Base-by-base conservation (phyloP, 2,888 invertebrate species). In the Liodrosophila aerea region DNA sequence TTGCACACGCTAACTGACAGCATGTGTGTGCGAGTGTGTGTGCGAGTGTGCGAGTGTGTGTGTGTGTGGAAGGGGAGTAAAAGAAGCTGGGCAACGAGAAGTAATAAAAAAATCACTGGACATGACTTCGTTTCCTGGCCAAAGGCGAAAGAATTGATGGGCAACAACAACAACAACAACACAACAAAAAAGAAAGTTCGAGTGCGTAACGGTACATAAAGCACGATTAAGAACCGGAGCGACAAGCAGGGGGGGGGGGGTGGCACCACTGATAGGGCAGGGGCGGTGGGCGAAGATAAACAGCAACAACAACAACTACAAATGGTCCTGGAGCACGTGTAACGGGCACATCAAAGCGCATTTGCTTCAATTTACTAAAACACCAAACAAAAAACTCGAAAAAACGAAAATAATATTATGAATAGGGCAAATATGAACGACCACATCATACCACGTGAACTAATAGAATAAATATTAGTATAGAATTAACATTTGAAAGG, bases 361-460 rank as follows among this genome's bases (percentile, higher is more conserved):
- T 88, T 87, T 86, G 84, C 88, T 86, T 88, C 87, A 87, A 88
- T 87, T 87, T 88, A 84, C 74, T 80, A 78, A 87, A 87, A 87
- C 84, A 87, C 66, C 69, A 76, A 69, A 39, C 52, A 46, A 12
- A 9, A 4, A 5, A 3, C 4, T 0, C 4, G 9, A 27, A 9
- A 1, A 27, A 11, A 1, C 2, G 1, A 4, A 34, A 7, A 2
- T n/a, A 2, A 7, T 0, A 0, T n/a, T n/a, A n/a, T n/a, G n/a
- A n/a, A n/a, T n/a, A n/a, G n/a, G n/a, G n/a, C 4, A 41, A 7
- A 13, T n/a, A 7, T 15, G 27, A 1, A 0, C 36, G 50, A 58
- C 70, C 7, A 1, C 0, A 1, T 0, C 0, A 62, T 67, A 51
- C 56, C 53, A n/a, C 67, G 51, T 40, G 8, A 52, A 33, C 3